These are phyloP conservation scores for Saccopteryx leptura DNA, from an alignment of 2,113 vertebrate species.

Conservation along the genomic window DNA sequence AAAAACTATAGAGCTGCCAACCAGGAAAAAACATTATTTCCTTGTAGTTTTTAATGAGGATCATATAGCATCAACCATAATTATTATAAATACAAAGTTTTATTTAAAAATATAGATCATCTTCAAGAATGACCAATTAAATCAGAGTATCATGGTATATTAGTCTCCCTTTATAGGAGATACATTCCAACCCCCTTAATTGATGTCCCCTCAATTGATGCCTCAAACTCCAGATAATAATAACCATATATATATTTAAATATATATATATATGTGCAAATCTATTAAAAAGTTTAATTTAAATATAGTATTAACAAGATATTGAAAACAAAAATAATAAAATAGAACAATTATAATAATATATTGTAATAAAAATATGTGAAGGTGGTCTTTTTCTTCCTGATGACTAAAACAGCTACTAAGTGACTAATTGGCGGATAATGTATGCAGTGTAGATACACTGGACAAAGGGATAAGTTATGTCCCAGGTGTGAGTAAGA, in stretches of 20 bases:
- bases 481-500: neutral
- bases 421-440: neutral
- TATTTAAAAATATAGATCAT: slow-evolving; percentile 34
- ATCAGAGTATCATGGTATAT: neutral
- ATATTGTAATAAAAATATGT: neutral
- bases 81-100: neutral
- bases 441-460: neutral
- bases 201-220: neutral
- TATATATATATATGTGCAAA: too few relatives aligned
- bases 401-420: neutral
- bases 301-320: neutral
- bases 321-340: neutral
- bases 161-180: too few relatives aligned
- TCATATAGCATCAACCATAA: neutral
- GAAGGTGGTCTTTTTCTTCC: neutral
- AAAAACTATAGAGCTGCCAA: neutral
- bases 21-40: neutral
- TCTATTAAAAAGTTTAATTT: neutral
- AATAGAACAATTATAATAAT: neutral
- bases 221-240: neutral
- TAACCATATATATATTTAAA: neutral
- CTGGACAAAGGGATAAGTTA: neutral
- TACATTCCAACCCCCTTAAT: neutral
- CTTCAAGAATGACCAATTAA: neutral
- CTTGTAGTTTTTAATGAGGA: slow-evolving; percentile 18